phyloP scores from a whole-genome alignment of 2,113 vertebrate genomes.

The Mionectes macconnelli region DNA sequence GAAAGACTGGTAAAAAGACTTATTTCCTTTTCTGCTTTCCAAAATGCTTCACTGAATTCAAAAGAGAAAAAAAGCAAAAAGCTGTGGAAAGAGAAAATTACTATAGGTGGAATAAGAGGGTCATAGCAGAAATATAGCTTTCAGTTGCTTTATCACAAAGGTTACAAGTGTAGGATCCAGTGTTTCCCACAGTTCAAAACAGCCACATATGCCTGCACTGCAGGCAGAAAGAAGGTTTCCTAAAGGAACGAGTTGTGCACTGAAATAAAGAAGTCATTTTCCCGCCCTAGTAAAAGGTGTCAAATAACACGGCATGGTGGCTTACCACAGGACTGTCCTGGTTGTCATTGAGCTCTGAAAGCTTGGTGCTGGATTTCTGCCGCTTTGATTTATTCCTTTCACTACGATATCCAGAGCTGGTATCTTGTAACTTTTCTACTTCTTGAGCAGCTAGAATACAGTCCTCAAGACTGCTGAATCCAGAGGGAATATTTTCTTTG shows the following conservation, averaged over 20 bases:
- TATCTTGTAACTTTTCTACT: slow-evolving; percentile 70
- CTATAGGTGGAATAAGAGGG: neutral
- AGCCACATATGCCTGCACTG: neutral
- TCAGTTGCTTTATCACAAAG: neutral
- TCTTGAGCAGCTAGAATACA: slow-evolving; percentile 72
- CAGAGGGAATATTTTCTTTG: slow-evolving; percentile 91
- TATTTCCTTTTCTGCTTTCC: neutral
- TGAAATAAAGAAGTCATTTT: neutral
- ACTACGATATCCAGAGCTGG: slow-evolving; percentile 59
- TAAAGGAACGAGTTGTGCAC: neutral
- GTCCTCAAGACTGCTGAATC: slow-evolving; percentile 64
- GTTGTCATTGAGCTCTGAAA: slow-evolving; percentile 79
- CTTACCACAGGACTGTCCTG: slow-evolving; percentile 84
- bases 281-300: neutral
- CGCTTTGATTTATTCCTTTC: slow-evolving; percentile 80
- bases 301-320: neutral
- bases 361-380: slow-evolving; percentile 80
- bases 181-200: neutral
- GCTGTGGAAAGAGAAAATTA: neutral
- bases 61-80: neutral
- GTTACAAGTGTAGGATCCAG: neutral
- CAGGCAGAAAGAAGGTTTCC: neutral
- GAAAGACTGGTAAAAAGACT: neutral
- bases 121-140: neutral
- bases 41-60: neutral